These are phyloP conservation scores for Lineus longissimus DNA, from an alignment of 1,140 invertebrate genomes.

Conservation along the genomic window DNA sequence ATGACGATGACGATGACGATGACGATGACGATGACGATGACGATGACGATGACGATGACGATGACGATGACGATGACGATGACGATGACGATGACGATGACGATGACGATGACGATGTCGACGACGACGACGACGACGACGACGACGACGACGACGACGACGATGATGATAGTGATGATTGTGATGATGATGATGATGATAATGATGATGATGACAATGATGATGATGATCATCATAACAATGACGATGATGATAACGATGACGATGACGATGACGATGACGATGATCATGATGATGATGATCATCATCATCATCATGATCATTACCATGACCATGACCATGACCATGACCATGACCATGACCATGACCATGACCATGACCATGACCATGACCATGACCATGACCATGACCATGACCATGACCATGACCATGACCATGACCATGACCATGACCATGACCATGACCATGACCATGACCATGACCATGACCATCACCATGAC, in stretches of 20 bases:
- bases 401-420: too few relatives aligned
- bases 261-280: background rate
- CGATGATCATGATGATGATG: slow-evolving; percentile 7
- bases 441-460: too few relatives aligned
- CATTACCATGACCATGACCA: background rate
- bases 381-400: too few relatives aligned
- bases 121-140: too few relatives aligned
- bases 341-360: too few relatives aligned
- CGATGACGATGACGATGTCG: too few relatives aligned
- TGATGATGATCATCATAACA: too few relatives aligned
- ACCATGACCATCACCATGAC: too few relatives aligned
- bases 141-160: slow-evolving; percentile 27
- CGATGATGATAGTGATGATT: too few relatives aligned
- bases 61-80: slow-evolving; percentile 10
- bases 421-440: too few relatives aligned
- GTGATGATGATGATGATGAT: slow-evolving; percentile 11
- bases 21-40: background rate
- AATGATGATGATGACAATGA: slow-evolving; percentile 10
- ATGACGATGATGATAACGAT: background rate
- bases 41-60: slow-evolving; percentile 9
- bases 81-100: slow-evolving; percentile 11
- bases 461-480: too few relatives aligned
- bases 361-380: too few relatives aligned
- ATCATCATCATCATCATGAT: background rate
- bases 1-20: background rate